These are phyloP conservation scores for Lamellibrachia columna DNA, from an alignment of 2,888 invertebrate species.

Conservation along the genomic window DNA sequence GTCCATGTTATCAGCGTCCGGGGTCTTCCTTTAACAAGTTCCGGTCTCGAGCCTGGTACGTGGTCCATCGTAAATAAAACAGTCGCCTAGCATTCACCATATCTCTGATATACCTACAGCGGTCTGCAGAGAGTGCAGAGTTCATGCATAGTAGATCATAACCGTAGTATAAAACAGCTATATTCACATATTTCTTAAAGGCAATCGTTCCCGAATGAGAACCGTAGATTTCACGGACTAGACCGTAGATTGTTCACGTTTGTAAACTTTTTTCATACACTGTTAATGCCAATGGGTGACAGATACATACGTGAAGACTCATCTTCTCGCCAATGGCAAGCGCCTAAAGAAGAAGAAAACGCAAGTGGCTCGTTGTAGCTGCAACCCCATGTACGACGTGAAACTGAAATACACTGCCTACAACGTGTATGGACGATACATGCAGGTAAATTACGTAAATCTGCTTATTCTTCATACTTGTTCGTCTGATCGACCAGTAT, in stretches of 20 bases:
- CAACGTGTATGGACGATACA: conserved; percentile 72
- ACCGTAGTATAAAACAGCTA: too few species aligned
- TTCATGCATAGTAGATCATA: too few species aligned
- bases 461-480: neutral
- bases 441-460: conserved; percentile 70
- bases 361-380: conserved; percentile 81
- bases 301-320: conserved; percentile 94
- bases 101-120: too few species aligned
- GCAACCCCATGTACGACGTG: conserved; percentile 87
- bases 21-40: conserved; percentile 76
- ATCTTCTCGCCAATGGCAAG: conserved; percentile 86
- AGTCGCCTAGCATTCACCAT: too few species aligned
- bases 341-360: conserved; percentile 93
- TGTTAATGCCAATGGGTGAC: conserved; percentile 47
- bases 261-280: too few species aligned
- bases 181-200: too few species aligned
- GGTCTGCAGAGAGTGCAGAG: too few species aligned
- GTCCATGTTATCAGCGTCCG: conserved; percentile 83
- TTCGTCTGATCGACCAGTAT: neutral
- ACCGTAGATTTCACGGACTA: too few species aligned
- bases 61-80: neutral
- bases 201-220: too few species aligned
- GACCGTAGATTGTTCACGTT: too few species aligned
- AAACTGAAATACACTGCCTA: conserved; percentile 81
- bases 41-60: conserved; percentile 75